Evolutionary conservation across 1,140 invertebrate species (phyloP), one percentile per base, ranked within the genome.

Genomic region (Pogonomyrmex barbatus): DNA sequence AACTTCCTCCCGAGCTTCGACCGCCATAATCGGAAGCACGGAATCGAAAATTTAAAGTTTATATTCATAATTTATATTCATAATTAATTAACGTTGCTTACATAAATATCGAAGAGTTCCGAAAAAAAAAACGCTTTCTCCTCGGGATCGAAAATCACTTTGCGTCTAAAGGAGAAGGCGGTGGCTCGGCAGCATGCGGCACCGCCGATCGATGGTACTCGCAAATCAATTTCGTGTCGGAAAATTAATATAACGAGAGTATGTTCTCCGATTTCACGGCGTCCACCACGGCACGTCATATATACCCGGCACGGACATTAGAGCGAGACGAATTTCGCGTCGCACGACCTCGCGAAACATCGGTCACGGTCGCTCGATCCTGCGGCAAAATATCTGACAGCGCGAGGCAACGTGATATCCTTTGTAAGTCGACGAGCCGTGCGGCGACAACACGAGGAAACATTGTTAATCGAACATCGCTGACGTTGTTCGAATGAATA

Each of bases 401-500:
- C 82, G 33, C 67, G 62, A 54, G 24, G 54, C 79, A 63, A 52
- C 68, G 79, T 62, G 82, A 76, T 79, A 77, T 79, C 83, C 87
- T 88, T 86, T 88, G 87, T 88, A 73, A 86, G 54, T 78, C 75
- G 75, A 75, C 81, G 68, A 76, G 81, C 86, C 81, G 42, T 71
- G 73, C 71, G 82, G 33, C 71, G 73, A 85, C 68, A 87, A 87
- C 86, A 81, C 68, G 58, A 73, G 87, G 87, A 86, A 86, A 81
- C 84, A 77, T 79, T 86, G 83, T 88, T 86, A 85, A 87, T 85
- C 81, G 86, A 87, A 85, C 86, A 63, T 87, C 81, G 81, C 70
- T 71, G 79, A 83, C 68, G 68, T 70, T 33, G 81, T 65, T 52
- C 81, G 81, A 87, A 87, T 87, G 86, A 87, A 87, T 87, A 87